Evolutionary conservation across 2,888 invertebrate genomes (phyloP).

Genomic region (Elmis aenea): DNA sequence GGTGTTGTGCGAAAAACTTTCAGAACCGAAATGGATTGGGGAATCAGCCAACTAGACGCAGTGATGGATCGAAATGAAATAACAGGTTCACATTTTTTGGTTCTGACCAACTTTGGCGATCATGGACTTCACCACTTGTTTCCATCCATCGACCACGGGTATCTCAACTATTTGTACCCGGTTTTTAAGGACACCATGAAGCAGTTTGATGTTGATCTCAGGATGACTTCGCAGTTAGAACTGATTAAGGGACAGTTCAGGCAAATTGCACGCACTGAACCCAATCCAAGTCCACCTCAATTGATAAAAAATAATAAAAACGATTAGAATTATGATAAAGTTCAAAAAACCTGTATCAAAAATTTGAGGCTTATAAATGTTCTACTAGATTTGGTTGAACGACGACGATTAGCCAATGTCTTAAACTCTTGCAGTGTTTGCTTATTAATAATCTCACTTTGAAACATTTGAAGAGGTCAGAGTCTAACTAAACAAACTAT

Average conservation of each 20-base stretch:
- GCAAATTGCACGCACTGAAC: constrained; percentile 51
- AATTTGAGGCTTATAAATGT: too few relatives aligned
- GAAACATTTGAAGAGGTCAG: too few relatives aligned
- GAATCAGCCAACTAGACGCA: constrained; percentile 69
- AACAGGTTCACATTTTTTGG: constrained; percentile 60
- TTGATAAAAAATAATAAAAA: too few relatives aligned
- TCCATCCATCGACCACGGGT: constrained; percentile 73
- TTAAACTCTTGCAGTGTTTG: too few relatives aligned
- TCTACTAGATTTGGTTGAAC: too few relatives aligned
- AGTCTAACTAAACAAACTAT: too few relatives aligned
- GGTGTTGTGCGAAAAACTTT: constrained; percentile 7
- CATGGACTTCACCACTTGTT: constrained; percentile 77
- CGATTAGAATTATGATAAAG: too few relatives aligned
- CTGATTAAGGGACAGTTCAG: constrained; percentile 63
- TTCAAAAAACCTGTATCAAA: too few relatives aligned
- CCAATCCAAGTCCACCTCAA: constrained; percentile 41
- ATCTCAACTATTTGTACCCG: constrained; percentile 61
- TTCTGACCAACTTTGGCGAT: constrained; percentile 69
- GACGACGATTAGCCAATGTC: too few relatives aligned
- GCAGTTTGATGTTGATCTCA: constrained; percentile 56
- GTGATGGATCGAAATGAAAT: constrained; percentile 66
- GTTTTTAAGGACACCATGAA: constrained; percentile 58
- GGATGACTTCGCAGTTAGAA: constrained; percentile 52
- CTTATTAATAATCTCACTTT: too few relatives aligned
- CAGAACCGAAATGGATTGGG: constrained; percentile 60